Evolutionary conservation across 1,140 invertebrate genomes (phyloP), one percentile per base, ranked within the genome.

Genomic region (Brachionus asplanchnoidis): DNA sequence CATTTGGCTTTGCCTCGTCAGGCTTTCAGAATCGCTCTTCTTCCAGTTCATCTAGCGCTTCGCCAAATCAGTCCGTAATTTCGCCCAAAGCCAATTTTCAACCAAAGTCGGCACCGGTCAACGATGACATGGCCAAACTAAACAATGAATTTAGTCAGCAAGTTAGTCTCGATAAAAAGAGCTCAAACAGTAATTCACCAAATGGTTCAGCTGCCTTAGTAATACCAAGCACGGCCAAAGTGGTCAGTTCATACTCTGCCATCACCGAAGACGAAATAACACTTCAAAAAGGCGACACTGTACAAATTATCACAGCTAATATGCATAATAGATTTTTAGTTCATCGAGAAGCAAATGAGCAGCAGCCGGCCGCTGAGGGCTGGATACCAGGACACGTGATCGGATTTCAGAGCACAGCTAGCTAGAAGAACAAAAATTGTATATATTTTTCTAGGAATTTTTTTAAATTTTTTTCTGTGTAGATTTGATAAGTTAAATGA

Each of bases 371-470:
- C n/a, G 90, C 90, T 12, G 90, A 91, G 85, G 91, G 92, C 0
- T 93, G 93, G 92, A 90, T 93, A 56, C 93, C 93, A 1, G 89
- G 92, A 28, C 91, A 92, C 87, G 91, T 93, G 4, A 90, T 93
- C 53, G 88, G 88, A 11, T 73, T 84, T 46, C 20, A 84, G 14
- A 84, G 60, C 60, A 68, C 65, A 53, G 46, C 73, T 12, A 77
- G 42, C 42, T 77, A 70, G 32, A 46, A 44, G 12, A n/a, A 14
- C 17, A 36, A 6, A 3, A 14, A n/a, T 40, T 40, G 68, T 40
- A 73, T 9, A 73, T 73, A 68, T 68, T 9, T 32, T 40, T 68
- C 3, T 28, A 17, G 9, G 6, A 20, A 8, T 73, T 42, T 46
- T n/a, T n/a, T n/a, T n/a, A 36, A 9, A 42, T 42, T 73, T 73